Percentiles rank a stretch among this genome's conserved stretches.
These are phyloP conservation scores for Drosophila obscura DNA, from an alignment of 1,140 invertebrate species.

Conservation along the genomic window DNA sequence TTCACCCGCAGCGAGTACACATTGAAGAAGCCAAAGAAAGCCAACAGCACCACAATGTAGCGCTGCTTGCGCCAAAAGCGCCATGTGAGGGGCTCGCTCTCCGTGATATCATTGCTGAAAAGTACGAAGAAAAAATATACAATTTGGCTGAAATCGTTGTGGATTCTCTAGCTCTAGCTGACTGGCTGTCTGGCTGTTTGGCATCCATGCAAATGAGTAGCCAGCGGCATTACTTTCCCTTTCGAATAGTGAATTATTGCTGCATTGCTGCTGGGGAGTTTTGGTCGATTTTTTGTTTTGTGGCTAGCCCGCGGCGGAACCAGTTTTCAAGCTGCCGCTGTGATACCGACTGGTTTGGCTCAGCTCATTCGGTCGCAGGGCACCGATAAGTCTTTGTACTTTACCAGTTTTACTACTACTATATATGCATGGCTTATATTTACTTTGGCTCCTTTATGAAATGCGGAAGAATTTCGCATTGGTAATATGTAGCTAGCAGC, in stretches of 20 bases:
- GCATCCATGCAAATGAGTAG: constrained; percentile 40
- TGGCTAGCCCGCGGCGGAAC: constrained; percentile 39
- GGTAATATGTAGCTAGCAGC: constrained; percentile 20
- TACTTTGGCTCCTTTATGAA: constrained; percentile 6
- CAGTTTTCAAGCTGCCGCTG: constrained; percentile 41
- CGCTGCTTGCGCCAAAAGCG: constrained; percentile 89
- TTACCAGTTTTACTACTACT: background rate
- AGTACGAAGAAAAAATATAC: constrained; percentile 14
- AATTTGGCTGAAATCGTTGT: constrained; percentile 7
- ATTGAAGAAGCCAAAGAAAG: constrained; percentile 94
- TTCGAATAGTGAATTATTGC: constrained; percentile 37
- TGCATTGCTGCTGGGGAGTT: constrained; percentile 16
- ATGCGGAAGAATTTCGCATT: constrained; percentile 33
- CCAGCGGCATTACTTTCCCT: constrained; percentile 55
- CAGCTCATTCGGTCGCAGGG: constrained; percentile 19
- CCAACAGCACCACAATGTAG: constrained; percentile 90
- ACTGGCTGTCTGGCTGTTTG: constrained; percentile 2
- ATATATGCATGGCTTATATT: background rate
- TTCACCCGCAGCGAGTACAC: constrained; percentile 94
- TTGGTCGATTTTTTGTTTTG: constrained; percentile 8
- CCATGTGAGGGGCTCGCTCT: constrained; percentile 86
- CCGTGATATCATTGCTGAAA: constrained; percentile 85
- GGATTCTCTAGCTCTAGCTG: constrained; percentile 1
- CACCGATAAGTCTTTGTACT: constrained; percentile 20
- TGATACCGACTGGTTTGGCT: constrained; percentile 56